Evolutionary conservation across 1,140 invertebrate genomes (phyloP).

Genomic region (Trachelipus rathkii): DNA sequence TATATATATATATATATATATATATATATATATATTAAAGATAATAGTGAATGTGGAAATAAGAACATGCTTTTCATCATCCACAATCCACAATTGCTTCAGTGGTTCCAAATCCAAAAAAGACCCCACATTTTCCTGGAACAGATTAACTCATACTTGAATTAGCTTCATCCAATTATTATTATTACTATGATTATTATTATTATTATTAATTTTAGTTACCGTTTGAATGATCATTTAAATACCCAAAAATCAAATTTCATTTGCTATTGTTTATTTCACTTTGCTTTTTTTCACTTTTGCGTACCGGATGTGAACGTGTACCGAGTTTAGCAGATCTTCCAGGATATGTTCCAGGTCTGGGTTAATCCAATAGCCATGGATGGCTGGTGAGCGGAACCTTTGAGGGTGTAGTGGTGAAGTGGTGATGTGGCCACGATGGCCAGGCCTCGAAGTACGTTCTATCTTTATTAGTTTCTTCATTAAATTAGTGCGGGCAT

Average conservation of each 20-base stretch:
- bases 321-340: background rate
- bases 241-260: too few species aligned
- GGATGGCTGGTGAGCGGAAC: constrained; percentile 8
- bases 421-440: constrained; percentile 40
- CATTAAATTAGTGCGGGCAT: background rate
- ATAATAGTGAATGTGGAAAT: background rate
- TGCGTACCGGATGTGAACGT: background rate
- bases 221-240: too few species aligned
- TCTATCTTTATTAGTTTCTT: constrained; percentile 13
- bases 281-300: too few species aligned
- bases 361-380: background rate
- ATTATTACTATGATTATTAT: too few species aligned
- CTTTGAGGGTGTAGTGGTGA: constrained; percentile 35
- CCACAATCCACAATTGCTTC: constrained; percentile 6
- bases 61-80: background rate
- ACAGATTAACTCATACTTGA: background rate
- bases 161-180: too few species aligned
- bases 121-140: constrained; percentile 2
- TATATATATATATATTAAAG: too few species aligned
- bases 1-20: too few species aligned
- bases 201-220: too few species aligned
- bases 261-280: too few species aligned
- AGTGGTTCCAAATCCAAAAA: constrained; percentile 1
- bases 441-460: constrained; percentile 42
- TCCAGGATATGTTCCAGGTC: background rate